phyloP scores from a whole-genome alignment of 2,113 vertebrate genomes.

The Mionectes macconnelli region DNA sequence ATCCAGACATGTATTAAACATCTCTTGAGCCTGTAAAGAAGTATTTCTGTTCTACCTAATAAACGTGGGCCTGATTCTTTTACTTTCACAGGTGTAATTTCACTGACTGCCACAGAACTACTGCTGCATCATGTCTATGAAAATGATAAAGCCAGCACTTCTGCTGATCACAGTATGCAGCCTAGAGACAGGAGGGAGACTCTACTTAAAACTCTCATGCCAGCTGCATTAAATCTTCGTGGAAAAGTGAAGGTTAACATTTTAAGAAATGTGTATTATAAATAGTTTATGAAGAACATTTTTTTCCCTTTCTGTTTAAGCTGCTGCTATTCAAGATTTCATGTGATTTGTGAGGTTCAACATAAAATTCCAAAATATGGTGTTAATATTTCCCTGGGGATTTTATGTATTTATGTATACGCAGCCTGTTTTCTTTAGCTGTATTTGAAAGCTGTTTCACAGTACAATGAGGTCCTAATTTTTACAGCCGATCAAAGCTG shows the following conservation, averaged over 20 bases:
- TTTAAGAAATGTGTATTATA: conserved; percentile 16
- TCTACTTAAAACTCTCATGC: conserved; percentile 20
- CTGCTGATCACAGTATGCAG: background rate
- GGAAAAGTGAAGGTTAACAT: conserved; percentile 35
- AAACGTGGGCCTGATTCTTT: background rate
- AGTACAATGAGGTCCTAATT: conserved; percentile 29
- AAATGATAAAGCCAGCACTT: background rate
- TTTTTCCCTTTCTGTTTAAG: background rate
- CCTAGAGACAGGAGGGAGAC: background rate
- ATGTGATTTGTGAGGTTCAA: background rate
- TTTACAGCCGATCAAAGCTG: conserved; percentile 34
- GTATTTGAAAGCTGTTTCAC: conserved; percentile 30
- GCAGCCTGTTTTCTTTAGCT: background rate
- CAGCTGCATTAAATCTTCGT: conserved; percentile 25
- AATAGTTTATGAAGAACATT: conserved; percentile 19
- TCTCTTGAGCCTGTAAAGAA: background rate
- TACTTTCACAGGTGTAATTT: background rate
- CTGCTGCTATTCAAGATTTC: background rate
- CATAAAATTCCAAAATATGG: background rate
- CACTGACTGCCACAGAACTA: background rate
- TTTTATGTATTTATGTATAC: background rate
- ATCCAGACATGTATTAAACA: background rate
- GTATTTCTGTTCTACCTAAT: background rate
- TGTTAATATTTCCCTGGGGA: background rate
- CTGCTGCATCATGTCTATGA: background rate